phyloP scores from a whole-genome alignment of 92 coral and sea anemone genomes.

The Scolanthus callimorphus region DNA sequence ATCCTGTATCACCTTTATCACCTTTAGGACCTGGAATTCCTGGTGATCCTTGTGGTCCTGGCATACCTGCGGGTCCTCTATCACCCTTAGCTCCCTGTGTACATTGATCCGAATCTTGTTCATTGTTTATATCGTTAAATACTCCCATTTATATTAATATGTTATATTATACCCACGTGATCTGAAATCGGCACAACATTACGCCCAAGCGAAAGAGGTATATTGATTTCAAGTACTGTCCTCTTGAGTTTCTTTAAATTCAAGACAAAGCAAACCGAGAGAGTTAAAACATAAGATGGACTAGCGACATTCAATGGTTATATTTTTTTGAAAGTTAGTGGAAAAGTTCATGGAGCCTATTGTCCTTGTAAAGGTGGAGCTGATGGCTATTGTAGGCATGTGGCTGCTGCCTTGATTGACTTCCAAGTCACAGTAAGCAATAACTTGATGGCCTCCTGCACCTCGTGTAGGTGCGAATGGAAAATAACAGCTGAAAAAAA shows the following conservation, averaged over 20 bases:
- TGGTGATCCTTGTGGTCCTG: too few relatives aligned
- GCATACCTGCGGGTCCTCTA: too few relatives aligned
- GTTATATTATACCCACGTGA: too few relatives aligned
- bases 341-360: conserved; percentile 44
- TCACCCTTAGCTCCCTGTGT: too few relatives aligned
- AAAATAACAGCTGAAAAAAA: conserved; percentile 30
- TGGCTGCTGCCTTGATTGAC: conserved; percentile 56
- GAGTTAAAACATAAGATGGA: conserved; percentile 43
- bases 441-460: conserved; percentile 43
- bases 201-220: too few relatives aligned
- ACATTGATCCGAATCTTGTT: too few relatives aligned
- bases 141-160: too few relatives aligned
- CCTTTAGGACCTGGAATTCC: too few relatives aligned
- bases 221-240: conserved; percentile 29
- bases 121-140: too few relatives aligned
- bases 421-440: conserved; percentile 40
- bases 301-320: conserved; percentile 31
- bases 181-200: too few relatives aligned
- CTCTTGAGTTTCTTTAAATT: conserved; percentile 37
- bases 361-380: conserved; percentile 52
- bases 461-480: conserved; percentile 54
- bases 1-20: too few relatives aligned
- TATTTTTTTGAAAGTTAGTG: conserved; percentile 24
- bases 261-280: conserved; percentile 42
- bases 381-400: conserved; percentile 47